Evolutionary conservation across 1,140 invertebrate genomes (phyloP).

Genomic region (Calliphora vicina): DNA sequence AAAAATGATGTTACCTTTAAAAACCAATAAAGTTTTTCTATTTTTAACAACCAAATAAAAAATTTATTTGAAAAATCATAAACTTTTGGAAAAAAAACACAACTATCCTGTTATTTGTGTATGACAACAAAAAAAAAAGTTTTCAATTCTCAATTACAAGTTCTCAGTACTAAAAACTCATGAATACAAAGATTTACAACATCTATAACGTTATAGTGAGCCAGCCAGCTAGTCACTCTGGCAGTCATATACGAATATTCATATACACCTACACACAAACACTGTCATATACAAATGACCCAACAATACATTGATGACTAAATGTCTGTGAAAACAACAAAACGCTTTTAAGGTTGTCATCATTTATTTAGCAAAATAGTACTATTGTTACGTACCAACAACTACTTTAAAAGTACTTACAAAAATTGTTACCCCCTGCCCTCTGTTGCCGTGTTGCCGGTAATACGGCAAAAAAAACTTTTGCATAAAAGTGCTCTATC

Average conservation of each 20-base stretch:
- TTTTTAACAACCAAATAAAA: neutral
- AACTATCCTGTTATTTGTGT: neutral
- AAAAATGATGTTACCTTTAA: too few species aligned
- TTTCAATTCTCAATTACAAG: neutral
- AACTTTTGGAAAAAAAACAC: neutral
- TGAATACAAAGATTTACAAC: slow-evolving; percentile 1
- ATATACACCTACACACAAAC: neutral
- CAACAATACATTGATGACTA: neutral
- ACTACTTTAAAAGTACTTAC: slow-evolving; percentile 10
- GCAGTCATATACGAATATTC: neutral
- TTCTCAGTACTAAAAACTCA: neutral
- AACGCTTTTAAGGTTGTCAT: slow-evolving; percentile 14
- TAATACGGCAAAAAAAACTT: slow-evolving; percentile 12
- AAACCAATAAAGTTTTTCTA: too few species aligned
- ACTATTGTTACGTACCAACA: neutral
- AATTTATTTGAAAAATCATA: slow-evolving; percentile 1
- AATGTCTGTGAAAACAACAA: neutral
- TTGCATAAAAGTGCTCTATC: neutral
- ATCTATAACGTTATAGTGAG: too few species aligned
- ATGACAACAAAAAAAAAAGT: neutral
- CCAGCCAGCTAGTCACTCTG: too few species aligned
- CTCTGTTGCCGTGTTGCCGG: neutral
- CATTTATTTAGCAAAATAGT: neutral
- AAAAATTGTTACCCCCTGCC: neutral
- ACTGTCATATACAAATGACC: neutral